phyloP scores from a whole-genome alignment of 2,113 vertebrate genomes.

The Calidris pygmaea region DNA sequence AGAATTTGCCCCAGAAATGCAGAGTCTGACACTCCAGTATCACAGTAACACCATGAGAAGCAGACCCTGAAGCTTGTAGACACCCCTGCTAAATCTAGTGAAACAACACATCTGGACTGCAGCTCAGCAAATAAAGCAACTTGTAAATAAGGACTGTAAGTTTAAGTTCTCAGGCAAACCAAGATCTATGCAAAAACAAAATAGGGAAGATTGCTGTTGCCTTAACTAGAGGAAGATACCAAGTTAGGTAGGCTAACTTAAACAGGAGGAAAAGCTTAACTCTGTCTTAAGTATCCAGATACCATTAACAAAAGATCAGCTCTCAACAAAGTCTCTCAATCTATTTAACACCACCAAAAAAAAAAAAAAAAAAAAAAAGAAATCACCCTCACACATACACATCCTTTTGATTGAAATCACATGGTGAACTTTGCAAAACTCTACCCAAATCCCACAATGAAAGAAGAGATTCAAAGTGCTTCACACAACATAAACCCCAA shows the following conservation, averaged over 20 bases:
- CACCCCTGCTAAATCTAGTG: background rate
- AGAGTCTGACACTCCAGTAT: background rate
- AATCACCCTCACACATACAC: background rate
- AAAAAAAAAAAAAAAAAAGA: background rate
- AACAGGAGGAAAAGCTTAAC: background rate
- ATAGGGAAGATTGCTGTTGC: background rate
- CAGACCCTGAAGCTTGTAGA: background rate
- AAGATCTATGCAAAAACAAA: background rate
- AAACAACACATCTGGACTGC: background rate
- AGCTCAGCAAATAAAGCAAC: background rate
- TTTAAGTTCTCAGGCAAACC: background rate
- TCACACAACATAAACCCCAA: background rate
- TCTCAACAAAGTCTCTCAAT: background rate
- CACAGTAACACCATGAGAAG: background rate
- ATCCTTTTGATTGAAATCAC: conserved; percentile 44
- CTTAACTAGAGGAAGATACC: background rate
- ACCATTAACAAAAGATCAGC: background rate
- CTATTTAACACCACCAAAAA: background rate
- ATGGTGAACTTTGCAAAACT: conserved; percentile 15
- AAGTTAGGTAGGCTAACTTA: background rate
- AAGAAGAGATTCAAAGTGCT: conserved; percentile 3
- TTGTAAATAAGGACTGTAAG: background rate
- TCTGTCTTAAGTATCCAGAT: background rate
- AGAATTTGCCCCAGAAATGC: background rate
- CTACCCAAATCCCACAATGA: background rate